phyloP scores from a whole-genome alignment of 2,797 vertebrate species.

The Oreochromis grahami region DNA sequence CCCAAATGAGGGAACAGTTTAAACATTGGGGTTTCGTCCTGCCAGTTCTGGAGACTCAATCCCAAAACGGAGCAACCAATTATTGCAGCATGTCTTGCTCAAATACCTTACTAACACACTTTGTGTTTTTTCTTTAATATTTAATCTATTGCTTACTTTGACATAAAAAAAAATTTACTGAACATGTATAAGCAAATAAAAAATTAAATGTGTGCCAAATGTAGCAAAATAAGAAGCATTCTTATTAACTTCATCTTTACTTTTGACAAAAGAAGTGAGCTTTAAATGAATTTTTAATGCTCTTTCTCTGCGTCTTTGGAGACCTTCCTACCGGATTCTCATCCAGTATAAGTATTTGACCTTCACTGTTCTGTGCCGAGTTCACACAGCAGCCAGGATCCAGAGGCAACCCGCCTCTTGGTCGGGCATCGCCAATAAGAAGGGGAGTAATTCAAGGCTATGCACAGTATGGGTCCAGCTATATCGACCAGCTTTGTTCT shows the following conservation, averaged over 20 bases:
- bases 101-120: neutral
- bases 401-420: neutral
- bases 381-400: neutral
- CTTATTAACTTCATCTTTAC: neutral
- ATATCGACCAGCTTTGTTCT: conserved; percentile 45
- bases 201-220: neutral
- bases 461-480: conserved; percentile 35
- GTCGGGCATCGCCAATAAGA: neutral
- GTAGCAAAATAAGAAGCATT: neutral
- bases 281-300: neutral
- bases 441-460: conserved; percentile 4
- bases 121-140: neutral
- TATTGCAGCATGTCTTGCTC: neutral
- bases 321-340: neutral
- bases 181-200: neutral
- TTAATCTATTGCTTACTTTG: neutral
- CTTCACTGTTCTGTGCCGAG: neutral
- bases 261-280: neutral
- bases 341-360: neutral
- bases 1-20: neutral
- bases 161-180: neutral
- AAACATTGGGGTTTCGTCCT: neutral
- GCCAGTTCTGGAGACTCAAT: neutral
- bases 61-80: neutral
- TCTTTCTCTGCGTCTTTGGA: neutral